phyloP scores from a whole-genome alignment of 2,113 vertebrate genomes.

The Guaruba guarouba region DNA sequence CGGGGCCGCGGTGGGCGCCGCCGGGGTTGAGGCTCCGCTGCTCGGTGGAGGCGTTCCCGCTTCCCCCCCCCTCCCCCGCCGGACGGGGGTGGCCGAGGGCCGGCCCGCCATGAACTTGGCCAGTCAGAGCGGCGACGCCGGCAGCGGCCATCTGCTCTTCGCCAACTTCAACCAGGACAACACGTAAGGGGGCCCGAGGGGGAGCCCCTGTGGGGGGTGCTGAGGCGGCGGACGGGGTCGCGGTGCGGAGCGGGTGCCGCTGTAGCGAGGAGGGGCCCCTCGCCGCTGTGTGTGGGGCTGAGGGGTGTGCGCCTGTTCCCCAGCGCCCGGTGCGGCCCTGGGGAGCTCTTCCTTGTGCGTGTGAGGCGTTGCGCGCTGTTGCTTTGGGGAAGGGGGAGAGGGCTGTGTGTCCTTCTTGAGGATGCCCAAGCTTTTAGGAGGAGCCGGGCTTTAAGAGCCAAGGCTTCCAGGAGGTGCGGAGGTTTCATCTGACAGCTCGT shows the following conservation, averaged over 20 bases:
- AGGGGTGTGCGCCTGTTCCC: neutral
- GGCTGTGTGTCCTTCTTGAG: neutral
- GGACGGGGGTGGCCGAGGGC: neutral
- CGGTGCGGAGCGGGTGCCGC: neutral
- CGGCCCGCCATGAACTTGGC: conserved; percentile 89
- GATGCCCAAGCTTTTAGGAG: neutral
- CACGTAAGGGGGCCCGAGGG: conserved; percentile 82
- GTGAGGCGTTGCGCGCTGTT: neutral
- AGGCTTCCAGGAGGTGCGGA: neutral
- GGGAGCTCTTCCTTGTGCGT: neutral
- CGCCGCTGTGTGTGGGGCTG: neutral
- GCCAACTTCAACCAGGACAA: conserved; percentile 99
- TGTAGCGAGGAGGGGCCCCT: neutral
- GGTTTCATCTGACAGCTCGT: fast-evolving
- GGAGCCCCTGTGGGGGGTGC: neutral
- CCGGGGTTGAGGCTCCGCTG: neutral
- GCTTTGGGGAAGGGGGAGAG: neutral
- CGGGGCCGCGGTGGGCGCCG: neutral
- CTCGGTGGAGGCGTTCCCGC: neutral
- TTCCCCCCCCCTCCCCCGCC: neutral
- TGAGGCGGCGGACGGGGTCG: neutral
- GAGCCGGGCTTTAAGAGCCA: fast-evolving
- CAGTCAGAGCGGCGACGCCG: conserved; percentile 92
- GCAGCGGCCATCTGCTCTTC: conserved; percentile 94
- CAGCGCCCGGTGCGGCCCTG: neutral